These are phyloP conservation scores for Atethmia centrago DNA, from an alignment of 2,888 invertebrate genomes.

Conservation along the genomic window DNA sequence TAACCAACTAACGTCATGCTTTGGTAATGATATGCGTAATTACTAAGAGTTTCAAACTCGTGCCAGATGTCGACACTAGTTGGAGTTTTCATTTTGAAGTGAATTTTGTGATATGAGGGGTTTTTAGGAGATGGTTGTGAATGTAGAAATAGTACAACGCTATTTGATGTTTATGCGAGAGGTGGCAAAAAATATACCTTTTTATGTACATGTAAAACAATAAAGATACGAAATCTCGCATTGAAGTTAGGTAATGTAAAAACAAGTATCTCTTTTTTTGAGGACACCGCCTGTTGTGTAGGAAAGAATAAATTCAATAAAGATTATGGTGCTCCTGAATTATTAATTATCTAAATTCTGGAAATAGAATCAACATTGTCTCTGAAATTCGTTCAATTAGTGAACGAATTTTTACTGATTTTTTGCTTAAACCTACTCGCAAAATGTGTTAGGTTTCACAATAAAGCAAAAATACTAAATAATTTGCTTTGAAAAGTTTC, in stretches of 20 bases:
- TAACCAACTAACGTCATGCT: slow-evolving; percentile 39
- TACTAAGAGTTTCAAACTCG: slow-evolving; percentile 45
- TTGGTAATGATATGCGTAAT: slow-evolving; percentile 63
- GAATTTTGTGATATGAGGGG: background rate
- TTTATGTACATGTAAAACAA: background rate
- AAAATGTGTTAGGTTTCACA: background rate
- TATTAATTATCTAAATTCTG: background rate
- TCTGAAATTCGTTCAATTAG: background rate
- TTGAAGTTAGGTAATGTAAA: background rate
- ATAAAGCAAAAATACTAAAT: background rate
- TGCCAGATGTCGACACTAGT: slow-evolving; percentile 47
- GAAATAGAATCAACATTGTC: background rate
- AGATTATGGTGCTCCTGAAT: too few relatives aligned
- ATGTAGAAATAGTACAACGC: background rate
- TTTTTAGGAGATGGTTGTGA: background rate
- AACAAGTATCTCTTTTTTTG: background rate
- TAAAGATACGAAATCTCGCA: background rate
- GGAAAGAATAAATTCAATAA: background rate
- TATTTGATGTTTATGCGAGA: background rate
- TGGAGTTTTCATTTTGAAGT: slow-evolving; percentile 26
- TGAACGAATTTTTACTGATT: background rate
- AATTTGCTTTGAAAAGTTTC: background rate
- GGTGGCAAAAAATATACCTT: background rate
- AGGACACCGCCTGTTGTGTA: background rate
- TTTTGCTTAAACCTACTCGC: background rate